These are phyloP conservation scores for Acanthosepion pharaonis DNA, from an alignment of 2,888 invertebrate genomes.

Conservation along the genomic window DNA sequence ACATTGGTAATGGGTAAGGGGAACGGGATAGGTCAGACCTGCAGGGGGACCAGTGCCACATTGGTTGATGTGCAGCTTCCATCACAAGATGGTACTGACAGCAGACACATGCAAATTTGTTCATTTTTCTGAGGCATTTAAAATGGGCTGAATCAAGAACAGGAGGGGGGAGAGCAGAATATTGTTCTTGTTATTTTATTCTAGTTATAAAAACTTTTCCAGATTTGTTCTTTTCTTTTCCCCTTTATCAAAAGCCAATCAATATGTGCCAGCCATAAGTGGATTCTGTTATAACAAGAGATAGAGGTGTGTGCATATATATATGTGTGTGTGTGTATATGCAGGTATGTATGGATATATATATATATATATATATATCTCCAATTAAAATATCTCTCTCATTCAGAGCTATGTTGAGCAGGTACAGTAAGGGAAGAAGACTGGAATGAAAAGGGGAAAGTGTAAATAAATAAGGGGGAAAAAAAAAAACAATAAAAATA, in stretches of 20 bases:
- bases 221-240: not conserved
- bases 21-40: not conserved
- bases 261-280: not conserved
- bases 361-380: too few relatives aligned
- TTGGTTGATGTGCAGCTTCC: constrained; percentile 15
- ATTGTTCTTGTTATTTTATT: not conserved
- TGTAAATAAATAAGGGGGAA: not conserved
- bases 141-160: too few relatives aligned
- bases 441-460: not conserved
- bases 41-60: not conserved
- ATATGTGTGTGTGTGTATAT: not conserved
- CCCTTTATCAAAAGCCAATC: too few relatives aligned
- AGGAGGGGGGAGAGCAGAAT: not conserved
- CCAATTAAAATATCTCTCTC: not conserved
- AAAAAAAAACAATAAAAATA: not conserved
- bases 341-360: too few relatives aligned
- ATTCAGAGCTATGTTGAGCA: not conserved
- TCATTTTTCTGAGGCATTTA: not conserved
- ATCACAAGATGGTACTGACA: not conserved
- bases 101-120: not conserved
- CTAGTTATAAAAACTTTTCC: not conserved
- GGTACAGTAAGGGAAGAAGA: not conserved
- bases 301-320: not conserved
- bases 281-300: not conserved
- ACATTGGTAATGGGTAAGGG: not conserved